Base-by-base conservation (phyloP, 1,140 invertebrate species). In the Neodiprion fabricii region DNA sequence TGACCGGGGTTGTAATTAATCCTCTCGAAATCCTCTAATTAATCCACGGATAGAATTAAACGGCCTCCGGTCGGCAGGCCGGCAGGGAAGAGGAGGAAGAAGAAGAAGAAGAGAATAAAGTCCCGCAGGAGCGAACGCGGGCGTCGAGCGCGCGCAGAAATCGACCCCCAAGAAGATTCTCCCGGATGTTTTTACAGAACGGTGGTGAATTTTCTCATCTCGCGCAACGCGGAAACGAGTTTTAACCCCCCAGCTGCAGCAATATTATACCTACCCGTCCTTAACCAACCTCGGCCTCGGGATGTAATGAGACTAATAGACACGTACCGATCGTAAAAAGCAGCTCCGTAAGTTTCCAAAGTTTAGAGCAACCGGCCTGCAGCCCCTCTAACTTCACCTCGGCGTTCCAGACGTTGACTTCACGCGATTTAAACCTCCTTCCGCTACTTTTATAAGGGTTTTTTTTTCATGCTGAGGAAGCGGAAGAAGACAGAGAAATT, bases 251-350 rank as follows among this genome's bases (percentile, higher is more conserved):
- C 17, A 21, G 17, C 0, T 21, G 17, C 17, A 21, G 17, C 17
- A 21, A 21, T 21, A 21, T 21, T 21, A 21, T 21, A 21, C 17
- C 17, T 21, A 21, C 17, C 17, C 17, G 17, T 21, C 17, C 17
- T 21, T 21, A 21, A 21, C 17, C 17, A 21, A 21, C 17, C 17
- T 21, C 17, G 17, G 53, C 53, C 53, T 61, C 10, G 78, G 73
- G 65, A 75, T 76, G 76, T 83, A 83, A 85, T 84, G 83, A 81
- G 77, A 77, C 83, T 86, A 86, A 86, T 86, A 85, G 84, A 86
- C 85, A 86, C 84, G 84, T 86, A 85, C 76, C 53, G 77, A 73
- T 84, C 84, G 82, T 85, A 85, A 86, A 86, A 85, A 84, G 68
- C 47, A 77, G 73, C 81, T 75, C 68, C 75, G n/a, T 74, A 73